Evolutionary conservation across 2,888 invertebrate genomes (phyloP).

Genomic region (Malacosoma neustria): DNA sequence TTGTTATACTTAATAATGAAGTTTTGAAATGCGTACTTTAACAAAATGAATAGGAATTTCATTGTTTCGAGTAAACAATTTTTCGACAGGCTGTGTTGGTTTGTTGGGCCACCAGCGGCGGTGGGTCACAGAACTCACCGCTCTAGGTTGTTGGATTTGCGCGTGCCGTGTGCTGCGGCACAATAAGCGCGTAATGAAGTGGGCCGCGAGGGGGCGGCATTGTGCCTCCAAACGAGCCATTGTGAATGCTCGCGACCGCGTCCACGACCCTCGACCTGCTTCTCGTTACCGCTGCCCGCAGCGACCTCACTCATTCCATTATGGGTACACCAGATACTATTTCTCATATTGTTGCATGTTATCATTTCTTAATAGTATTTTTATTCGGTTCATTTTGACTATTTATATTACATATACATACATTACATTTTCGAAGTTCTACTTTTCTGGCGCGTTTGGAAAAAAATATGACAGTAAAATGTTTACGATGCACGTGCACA

Average conservation of each 20-base stretch:
- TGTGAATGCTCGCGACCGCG: conserved; percentile 31
- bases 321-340: conserved; percentile 8
- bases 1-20: background rate
- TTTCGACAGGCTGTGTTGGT: conserved; percentile 5
- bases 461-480: too few species aligned
- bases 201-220: conserved; percentile 66
- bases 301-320: conserved; percentile 19
- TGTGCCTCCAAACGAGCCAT: conserved; percentile 65
- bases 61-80: background rate
- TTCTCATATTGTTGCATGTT: conserved; percentile 15
- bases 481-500: too few species aligned
- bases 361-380: background rate
- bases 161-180: conserved; percentile 33
- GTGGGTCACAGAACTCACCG: conserved; percentile 44
- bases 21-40: background rate
- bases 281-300: conserved; percentile 41
- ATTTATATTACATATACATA: too few species aligned
- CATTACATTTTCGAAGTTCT: too few species aligned
- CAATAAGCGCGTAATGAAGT: conserved; percentile 75
- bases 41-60: background rate
- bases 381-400: too few species aligned
- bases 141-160: conserved; percentile 28
- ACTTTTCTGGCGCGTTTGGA: too few species aligned
- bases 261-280: conserved; percentile 50
- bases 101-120: conserved; percentile 41